Conservation (phyloP, 30 jellyfish, hydroid and myxozoan genomes). For the Phacellophora camtschatica region DNA sequence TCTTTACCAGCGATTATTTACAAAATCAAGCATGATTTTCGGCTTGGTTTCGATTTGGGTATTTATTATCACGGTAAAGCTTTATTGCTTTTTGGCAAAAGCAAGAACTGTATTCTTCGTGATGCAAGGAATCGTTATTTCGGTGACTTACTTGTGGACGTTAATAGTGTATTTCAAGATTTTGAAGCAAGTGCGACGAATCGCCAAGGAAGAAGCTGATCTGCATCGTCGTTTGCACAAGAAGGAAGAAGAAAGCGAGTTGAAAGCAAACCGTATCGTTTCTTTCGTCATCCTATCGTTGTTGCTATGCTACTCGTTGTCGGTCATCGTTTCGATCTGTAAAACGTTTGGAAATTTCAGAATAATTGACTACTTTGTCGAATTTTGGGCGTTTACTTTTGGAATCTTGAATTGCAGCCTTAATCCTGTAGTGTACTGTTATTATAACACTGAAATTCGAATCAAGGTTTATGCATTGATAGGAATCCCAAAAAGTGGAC, state of each 20-base stretch:
- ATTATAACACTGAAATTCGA: conserved; percentile 70
- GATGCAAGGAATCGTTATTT: conserved; percentile 40
- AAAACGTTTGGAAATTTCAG: conserved; percentile 2
- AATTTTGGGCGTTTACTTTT: conserved; percentile 75
- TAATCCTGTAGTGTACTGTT: conserved; percentile 74
- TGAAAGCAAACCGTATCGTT: conserved; percentile 58
- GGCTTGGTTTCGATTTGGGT: conserved; percentile 57
- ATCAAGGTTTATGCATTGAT: conserved; percentile 13
- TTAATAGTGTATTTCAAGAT: conserved; percentile 49
- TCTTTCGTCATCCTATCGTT: conserved; percentile 52
- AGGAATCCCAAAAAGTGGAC: not conserved
- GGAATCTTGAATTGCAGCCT: conserved; percentile 61
- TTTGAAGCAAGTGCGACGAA: conserved; percentile 32
- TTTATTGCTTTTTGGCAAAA: conserved; percentile 29
- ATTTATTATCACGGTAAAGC: not conserved
- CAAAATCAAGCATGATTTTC: conserved; percentile 12
- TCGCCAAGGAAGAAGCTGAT: conserved; percentile 37
- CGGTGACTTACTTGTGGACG: conserved; percentile 61
- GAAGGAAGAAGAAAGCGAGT: conserved; percentile 44
- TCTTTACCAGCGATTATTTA: conserved; percentile 16
- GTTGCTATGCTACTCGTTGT: conserved; percentile 54
- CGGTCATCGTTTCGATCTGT: conserved; percentile 38
- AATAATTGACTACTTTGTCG: conserved; percentile 38
- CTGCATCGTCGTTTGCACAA: conserved; percentile 31
- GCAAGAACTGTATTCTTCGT: conserved; percentile 31